These are phyloP conservation scores for Phenganax stokvisi DNA, from an alignment of 92 coral and sea anemone species.

Conservation along the genomic window DNA sequence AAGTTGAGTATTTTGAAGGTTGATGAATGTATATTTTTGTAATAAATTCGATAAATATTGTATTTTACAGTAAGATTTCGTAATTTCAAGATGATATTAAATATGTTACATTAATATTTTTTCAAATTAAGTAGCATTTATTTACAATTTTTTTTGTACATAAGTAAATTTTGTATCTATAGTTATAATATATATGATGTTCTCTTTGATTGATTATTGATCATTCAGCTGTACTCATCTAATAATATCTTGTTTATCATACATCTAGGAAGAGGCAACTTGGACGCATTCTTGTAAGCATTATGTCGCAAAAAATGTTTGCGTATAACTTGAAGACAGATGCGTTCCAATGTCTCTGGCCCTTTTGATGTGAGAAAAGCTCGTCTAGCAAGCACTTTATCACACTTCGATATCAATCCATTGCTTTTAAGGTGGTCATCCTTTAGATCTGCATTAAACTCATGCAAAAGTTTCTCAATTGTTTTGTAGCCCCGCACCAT, in stretches of 20 bases:
- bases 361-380: not conserved
- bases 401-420: not conserved
- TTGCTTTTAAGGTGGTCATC: not conserved
- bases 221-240: not conserved
- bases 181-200: not conserved
- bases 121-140: not conserved
- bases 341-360: conserved; percentile 24
- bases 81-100: not conserved
- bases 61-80: not conserved
- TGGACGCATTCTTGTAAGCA: conserved; percentile 15
- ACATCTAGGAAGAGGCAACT: conserved; percentile 16
- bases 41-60: not conserved
- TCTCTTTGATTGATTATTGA: not conserved
- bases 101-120: not conserved
- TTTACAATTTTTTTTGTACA: not conserved
- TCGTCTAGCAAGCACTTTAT: conserved; percentile 17
- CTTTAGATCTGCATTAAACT: conserved; percentile 28
- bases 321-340: conserved; percentile 27
- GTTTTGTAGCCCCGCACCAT: conserved; percentile 52
- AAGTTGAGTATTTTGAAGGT: no score
- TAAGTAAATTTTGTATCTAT: not conserved
- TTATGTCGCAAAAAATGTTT: conserved; percentile 28
- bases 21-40: not conserved
- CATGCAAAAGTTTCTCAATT: conserved; percentile 47
- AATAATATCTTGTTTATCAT: conserved; percentile 23